Evolutionary conservation across 1,140 invertebrate genomes (phyloP), one percentile per base, ranked within the genome.

Genomic region (Pseudomyrmex cubaensis): DNA sequence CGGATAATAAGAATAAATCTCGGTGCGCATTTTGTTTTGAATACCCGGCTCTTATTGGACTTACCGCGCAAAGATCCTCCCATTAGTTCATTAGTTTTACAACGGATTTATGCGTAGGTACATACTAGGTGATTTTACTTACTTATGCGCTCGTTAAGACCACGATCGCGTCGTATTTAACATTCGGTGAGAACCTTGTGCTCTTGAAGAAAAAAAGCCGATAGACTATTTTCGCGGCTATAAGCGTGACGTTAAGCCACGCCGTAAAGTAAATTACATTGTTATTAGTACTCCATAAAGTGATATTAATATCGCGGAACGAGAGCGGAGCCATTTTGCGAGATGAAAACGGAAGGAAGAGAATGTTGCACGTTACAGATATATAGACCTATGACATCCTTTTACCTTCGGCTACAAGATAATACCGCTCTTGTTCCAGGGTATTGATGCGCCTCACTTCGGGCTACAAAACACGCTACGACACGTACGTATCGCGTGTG

Each of bases 301-400:
- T 48, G 22, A 63, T 63, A 75, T 75, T 75, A 62, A 75, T 75
- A 64, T 75, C 2, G 61, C 1, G 2, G 48, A 52, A 52, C 22
- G 1, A 35, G 10, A 52, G 66, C 12, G 50, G 12, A 64, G 12
- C 13, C 2, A 64, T 15, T 54, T n/a, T 44, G 22, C 25, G 12
- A 54, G n/a, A 76, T 66, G 46, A 76, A 64, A 54, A 15, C 22
- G n/a, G 1, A n/a, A 75, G 15, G 1, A 52, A 76, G 48, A 25
- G 15, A 64, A 75, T 52, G 15, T 75, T 25, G 10, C 20, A 61
- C 10, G 20, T 62, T n/a, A 22, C 3, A 22, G 57, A 4, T 48
- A 63, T 13, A 74, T 35, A 35, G 35, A 35, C 5, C 35, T 35
- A 35, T 35, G 35, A 35, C 35, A 35, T 35, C n/a, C 50, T 52